These are phyloP conservation scores for Squalus acanthias DNA, from an alignment of 2,797 vertebrate genomes.

Conservation along the genomic window DNA sequence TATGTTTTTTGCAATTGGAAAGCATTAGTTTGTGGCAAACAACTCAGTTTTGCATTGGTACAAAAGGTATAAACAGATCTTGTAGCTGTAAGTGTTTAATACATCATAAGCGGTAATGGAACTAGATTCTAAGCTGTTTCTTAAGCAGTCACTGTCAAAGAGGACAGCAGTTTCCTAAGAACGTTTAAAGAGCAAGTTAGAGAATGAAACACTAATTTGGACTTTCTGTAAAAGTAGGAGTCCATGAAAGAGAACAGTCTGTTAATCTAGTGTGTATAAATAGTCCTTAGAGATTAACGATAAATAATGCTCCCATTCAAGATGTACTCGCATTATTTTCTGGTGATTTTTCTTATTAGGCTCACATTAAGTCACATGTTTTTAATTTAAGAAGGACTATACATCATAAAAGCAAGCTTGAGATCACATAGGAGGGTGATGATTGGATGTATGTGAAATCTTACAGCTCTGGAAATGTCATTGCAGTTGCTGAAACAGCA, in stretches of 20 bases:
- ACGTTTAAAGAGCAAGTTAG: background rate
- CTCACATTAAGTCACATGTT: background rate
- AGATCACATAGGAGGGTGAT: background rate
- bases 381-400: background rate
- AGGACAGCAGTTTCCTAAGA: background rate
- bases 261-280: background rate
- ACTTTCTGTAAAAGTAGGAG: background rate
- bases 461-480: slow-evolving; percentile 40
- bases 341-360: background rate
- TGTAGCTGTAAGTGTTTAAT: background rate
- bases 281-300: background rate
- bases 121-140: background rate
- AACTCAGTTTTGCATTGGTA: too few relatives aligned
- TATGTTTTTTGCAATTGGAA: background rate
- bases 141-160: background rate
- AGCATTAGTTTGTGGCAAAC: background rate
- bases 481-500: slow-evolving; percentile 45
- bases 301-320: background rate
- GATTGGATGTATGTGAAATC: slow-evolving; percentile 40
- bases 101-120: background rate
- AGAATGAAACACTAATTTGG: background rate
- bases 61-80: background rate
- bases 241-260: background rate
- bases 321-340: background rate
- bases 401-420: background rate